These are phyloP conservation scores for Malurus elegans DNA, from an alignment of 2,113 vertebrate species.

Conservation along the genomic window DNA sequence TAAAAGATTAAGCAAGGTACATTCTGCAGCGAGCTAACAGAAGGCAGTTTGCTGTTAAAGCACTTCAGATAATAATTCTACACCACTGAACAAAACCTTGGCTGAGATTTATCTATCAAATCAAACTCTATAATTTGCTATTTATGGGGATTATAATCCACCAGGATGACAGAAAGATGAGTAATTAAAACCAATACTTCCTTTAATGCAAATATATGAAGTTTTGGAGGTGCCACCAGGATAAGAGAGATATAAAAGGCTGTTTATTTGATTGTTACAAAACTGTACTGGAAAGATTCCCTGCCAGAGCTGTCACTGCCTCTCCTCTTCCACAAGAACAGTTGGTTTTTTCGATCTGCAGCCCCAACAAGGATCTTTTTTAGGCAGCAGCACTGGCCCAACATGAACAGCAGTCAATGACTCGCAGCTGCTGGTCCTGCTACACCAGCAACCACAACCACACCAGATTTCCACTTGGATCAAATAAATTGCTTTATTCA, in stretches of 20 bases:
- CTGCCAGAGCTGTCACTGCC: neutral
- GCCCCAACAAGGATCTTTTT: neutral
- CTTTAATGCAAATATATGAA: neutral
- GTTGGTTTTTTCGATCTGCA: neutral
- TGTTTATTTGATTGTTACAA: neutral
- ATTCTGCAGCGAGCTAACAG: neutral
- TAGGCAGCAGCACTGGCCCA: neutral
- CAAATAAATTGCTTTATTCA: neutral
- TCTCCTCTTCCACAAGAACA: neutral
- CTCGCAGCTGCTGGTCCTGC: neutral
- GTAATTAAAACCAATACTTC: neutral
- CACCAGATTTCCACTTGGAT: neutral
- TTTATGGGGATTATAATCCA: neutral
- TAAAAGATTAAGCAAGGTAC: neutral
- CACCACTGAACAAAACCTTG: neutral
- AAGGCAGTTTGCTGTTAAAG: neutral
- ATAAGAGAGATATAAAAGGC: neutral
- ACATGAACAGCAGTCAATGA: rapidly evolving
- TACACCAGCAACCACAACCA: neutral
- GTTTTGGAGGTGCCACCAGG: neutral
- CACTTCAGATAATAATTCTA: neutral
- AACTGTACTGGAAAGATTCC: neutral
- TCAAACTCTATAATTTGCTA: neutral
- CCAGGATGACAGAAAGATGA: neutral
- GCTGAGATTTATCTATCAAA: neutral